Evolutionary conservation across 2,888 invertebrate genomes (phyloP), one percentile per base, ranked within the genome.

Genomic region (Polietes domitor): DNA sequence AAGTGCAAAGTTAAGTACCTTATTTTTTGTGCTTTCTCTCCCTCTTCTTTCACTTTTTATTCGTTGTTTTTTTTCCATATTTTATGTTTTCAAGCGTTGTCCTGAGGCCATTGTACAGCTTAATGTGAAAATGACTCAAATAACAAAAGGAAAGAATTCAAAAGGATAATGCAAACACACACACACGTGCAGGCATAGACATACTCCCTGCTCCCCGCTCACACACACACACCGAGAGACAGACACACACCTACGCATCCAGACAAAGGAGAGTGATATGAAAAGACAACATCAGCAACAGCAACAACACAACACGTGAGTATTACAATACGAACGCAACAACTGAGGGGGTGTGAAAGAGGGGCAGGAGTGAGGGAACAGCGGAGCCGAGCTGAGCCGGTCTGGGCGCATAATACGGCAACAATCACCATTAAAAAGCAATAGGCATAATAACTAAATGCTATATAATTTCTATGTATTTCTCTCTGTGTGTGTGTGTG

Each of bases 391-490:
- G 53, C 53, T 2, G 53, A 24, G 53, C 50, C n/a, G n/a, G n/a
- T n/a, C n/a, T n/a, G n/a, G 24, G 15, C 12, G 24, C 24, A 26
- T 58, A 58, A 58, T 71, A 73, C 47, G 72, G 76, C 32, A 83
- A 79, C 79, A 76, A 68, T 79, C 76, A 63, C 61, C 68, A 73
- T 77, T 79, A 79, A 70, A 83, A 83, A 77, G 73, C 80, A 80
- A 77, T 80, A 83, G 77, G 79, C 77, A 83, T 77, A 79, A 83
- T 73, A 83, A 80, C 83, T 17, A 83, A 77, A 83, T 77, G 68
- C 73, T 77, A 73, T 83, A 77, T 58, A 58, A 58, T 58, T 58
- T 58, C 58, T 58, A 24, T 58, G 58, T 24, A 24, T 24, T 58
- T 58, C n/a, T 50, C 6, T 50, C 19, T 9, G 6, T 5, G 58